phyloP scores from a whole-genome alignment of 2,113 vertebrate species.

The Furnarius figulus region DNA sequence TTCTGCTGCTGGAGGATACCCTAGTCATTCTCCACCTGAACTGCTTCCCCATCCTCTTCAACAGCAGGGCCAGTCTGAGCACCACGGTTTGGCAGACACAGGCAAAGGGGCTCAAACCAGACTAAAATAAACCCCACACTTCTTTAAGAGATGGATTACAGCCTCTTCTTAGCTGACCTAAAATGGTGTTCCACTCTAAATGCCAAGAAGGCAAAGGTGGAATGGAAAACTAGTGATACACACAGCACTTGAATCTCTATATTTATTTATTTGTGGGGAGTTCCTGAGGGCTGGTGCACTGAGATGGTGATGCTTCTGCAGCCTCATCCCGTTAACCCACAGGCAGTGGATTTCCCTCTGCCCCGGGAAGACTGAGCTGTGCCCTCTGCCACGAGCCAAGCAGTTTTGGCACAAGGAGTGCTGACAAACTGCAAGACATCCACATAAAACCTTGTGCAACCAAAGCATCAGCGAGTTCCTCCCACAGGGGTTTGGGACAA shows the following conservation, averaged over 20 bases:
- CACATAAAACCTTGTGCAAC: constrained; percentile 13
- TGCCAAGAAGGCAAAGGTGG: too few relatives aligned
- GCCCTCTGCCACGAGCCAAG: background rate
- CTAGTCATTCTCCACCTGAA: background rate
- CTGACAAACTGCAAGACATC: constrained; percentile 30
- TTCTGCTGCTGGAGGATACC: background rate
- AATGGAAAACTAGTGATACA: too few relatives aligned
- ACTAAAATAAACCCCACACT: too few relatives aligned
- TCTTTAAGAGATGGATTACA: background rate
- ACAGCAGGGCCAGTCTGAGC: background rate
- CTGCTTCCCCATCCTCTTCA: background rate
- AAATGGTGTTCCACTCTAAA: background rate
- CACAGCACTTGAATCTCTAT: too few relatives aligned
- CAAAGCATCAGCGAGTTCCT: constrained; percentile 11
- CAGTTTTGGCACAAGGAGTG: background rate
- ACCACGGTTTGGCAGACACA: background rate
- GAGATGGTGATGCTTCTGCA: too few relatives aligned
- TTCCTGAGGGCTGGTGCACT: too few relatives aligned
- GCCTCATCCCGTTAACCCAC: background rate
- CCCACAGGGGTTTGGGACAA: background rate
- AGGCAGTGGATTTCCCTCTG: background rate
- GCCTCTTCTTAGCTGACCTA: background rate
- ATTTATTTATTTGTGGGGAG: too few relatives aligned
- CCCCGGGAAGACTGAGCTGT: background rate
- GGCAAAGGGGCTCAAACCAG: background rate